Base-by-base conservation (phyloP, 2,888 invertebrate species). In the Linnaemya tessellans region DNA sequence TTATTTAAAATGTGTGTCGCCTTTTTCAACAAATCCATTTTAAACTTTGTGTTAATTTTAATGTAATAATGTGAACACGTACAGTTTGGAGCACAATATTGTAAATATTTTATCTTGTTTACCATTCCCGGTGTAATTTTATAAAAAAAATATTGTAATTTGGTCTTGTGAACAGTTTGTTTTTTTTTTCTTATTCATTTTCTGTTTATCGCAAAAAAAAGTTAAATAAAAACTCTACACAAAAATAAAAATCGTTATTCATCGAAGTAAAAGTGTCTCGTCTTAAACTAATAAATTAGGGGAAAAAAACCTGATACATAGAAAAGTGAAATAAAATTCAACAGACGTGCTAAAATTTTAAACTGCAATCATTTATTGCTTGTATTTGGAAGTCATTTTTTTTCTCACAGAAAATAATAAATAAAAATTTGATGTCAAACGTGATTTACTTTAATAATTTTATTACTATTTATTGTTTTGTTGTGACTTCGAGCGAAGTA, bases 211-310 rank as follows among this genome's bases (percentile, higher is more conserved):
- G 46, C 25, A 9, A 64, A 41, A 51, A 49, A 35, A 67, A 62
- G 3, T 13, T 3, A 22, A 35, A 54, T 13, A 58, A 41, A 25
- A 38, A 38, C n/a, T 30, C 10, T 8, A 22, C 15, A 56, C 13
- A 51, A 20, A n/a, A 73, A 60, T 41, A 75, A 58, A 74, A 64
- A 60, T 62, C 62, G 54, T 79, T 60, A 56, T n/a, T 68, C 74
- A 70, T 58, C 43, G 75, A 70, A 58, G 65, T 58, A 71, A 84
- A 71, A 71, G 46, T 60, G 65, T 65, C 71, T 77, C 70, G 75
- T 75, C 80, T 70, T 75, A 54, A 75, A 67, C 41, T 75, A 80
- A 84, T 80, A 84, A 80, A 75, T 84, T 80, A 64, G 9, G 18
- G 9, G 18, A 38, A 25, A 68, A 38, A 18, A 30, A 30, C 30